Evolutionary conservation across 2,888 invertebrate genomes (phyloP).

Genomic region (Taphrorychus bicolor): DNA sequence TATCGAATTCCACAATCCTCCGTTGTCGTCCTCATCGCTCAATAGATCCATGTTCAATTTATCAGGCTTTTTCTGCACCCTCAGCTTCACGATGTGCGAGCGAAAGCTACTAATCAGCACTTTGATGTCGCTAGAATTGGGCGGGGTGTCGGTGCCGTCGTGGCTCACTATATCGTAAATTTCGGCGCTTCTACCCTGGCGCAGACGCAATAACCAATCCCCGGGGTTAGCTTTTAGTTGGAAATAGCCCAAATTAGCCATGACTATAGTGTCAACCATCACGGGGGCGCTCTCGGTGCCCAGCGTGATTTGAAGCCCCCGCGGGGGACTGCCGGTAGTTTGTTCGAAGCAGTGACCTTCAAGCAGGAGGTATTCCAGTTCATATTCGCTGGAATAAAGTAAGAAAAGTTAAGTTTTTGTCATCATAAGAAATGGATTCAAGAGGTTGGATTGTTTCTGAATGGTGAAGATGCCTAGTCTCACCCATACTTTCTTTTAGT

Average conservation of each 20-base stretch:
- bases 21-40: constrained; percentile 76
- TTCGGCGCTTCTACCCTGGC: constrained; percentile 93
- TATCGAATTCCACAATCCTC: constrained; percentile 93
- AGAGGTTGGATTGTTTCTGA: too few relatives aligned
- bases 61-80: constrained; percentile 90
- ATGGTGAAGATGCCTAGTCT: too few relatives aligned
- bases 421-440: too few relatives aligned
- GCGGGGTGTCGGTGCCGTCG: constrained; percentile 77
- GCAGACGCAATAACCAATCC: constrained; percentile 86
- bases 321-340: constrained; percentile 88
- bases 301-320: constrained; percentile 95
- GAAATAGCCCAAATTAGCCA: constrained; percentile 99
- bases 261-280: constrained; percentile 97
- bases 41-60: constrained; percentile 87
- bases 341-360: constrained; percentile 98
- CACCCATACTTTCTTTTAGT: too few relatives aligned
- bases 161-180: constrained; percentile 92
- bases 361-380: constrained; percentile 90
- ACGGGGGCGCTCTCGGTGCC: constrained; percentile 82
- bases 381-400: constrained; percentile 84
- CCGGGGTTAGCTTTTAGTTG: constrained; percentile 98
- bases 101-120: constrained; percentile 83
- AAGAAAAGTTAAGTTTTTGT: not conserved
- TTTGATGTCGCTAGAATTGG: constrained; percentile 74
- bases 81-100: constrained; percentile 89